phyloP scores from a whole-genome alignment of 2,888 invertebrate species.

The Rapana venosa region DNA sequence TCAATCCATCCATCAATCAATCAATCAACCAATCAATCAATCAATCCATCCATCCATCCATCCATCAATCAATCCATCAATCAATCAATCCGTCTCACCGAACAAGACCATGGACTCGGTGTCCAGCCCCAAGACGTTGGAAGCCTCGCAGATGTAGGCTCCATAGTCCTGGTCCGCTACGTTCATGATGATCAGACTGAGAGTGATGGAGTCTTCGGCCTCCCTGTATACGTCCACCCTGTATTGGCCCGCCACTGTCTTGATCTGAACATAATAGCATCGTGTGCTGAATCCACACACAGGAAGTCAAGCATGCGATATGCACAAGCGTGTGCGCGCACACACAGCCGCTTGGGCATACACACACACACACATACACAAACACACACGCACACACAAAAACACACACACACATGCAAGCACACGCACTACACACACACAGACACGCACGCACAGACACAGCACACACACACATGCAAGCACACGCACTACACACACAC shows the following conservation, averaged over 20 bases:
- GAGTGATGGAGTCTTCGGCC: slow-evolving; percentile 55
- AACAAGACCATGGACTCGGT: slow-evolving; percentile 56
- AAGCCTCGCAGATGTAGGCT: slow-evolving; percentile 59
- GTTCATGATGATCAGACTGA: slow-evolving; percentile 56
- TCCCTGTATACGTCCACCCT: slow-evolving; percentile 57
- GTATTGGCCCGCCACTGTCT: slow-evolving; percentile 54
- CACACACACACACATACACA: too few relatives aligned
- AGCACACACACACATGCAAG: too few relatives aligned
- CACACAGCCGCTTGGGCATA: too few relatives aligned
- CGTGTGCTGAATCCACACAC: too few relatives aligned
- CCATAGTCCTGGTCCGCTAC: slow-evolving; percentile 60
- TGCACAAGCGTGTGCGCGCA: too few relatives aligned
- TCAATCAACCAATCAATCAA: too few relatives aligned
- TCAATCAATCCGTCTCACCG: slow-evolving; percentile 54
- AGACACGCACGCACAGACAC: background rate
- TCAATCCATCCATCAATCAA: too few relatives aligned
- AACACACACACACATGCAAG: too few relatives aligned
- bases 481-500: too few relatives aligned
- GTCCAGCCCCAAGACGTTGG: slow-evolving; percentile 55
- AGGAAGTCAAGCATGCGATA: too few relatives aligned
- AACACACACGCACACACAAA: background rate
- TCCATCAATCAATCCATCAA: too few relatives aligned
- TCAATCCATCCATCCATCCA: too few relatives aligned
- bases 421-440: background rate
- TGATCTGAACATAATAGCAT: background rate